These are phyloP conservation scores for Dendrolimus kikuchii DNA, from an alignment of 1,140 invertebrate species.

Conservation along the genomic window DNA sequence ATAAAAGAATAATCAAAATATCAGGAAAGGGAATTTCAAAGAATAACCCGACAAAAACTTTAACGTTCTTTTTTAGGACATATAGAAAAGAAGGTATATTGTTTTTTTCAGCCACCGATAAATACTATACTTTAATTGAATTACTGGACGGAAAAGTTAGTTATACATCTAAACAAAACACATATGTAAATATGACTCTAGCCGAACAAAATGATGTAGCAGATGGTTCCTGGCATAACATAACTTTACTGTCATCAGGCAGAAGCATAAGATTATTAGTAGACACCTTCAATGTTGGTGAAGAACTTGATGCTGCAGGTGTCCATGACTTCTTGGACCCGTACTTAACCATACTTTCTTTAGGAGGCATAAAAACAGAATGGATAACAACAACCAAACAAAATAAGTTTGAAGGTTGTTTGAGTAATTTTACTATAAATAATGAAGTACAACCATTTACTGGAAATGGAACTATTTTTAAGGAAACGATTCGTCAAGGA, in stretches of 20 bases:
- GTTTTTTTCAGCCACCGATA: conserved; percentile 88
- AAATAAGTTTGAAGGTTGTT: conserved; percentile 86
- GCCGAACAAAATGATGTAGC: conserved; percentile 72
- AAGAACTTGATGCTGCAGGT: conserved; percentile 86
- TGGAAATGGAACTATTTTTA: conserved; percentile 86
- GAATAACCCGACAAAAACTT: conserved; percentile 75
- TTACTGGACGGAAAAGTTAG: conserved; percentile 80
- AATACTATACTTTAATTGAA: conserved; percentile 89
- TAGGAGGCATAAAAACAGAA: conserved; percentile 81
- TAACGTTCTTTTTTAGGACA: conserved; percentile 89
- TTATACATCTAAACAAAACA: conserved; percentile 83
- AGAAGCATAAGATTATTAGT: conserved; percentile 80
- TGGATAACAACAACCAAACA: conserved; percentile 69
- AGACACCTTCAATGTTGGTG: conserved; percentile 81
- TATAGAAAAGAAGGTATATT: conserved; percentile 83
- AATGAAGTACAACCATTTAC: conserved; percentile 91
- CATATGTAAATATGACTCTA: conserved; percentile 87
- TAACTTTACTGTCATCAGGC: conserved; percentile 81
- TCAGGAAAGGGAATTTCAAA: conserved; percentile 48
- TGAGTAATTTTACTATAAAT: conserved; percentile 92
- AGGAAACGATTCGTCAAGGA: conserved; percentile 78
- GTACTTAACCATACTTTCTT: conserved; percentile 83
- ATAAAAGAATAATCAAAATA: conserved; percentile 56
- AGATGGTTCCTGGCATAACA: conserved; percentile 91
- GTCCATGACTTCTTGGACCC: conserved; percentile 94